Percentiles rank a stretch among this genome's conserved stretches.
Evolutionary conservation across 2,113 vertebrate species (phyloP).

Genomic region (Procavia capensis): DNA sequence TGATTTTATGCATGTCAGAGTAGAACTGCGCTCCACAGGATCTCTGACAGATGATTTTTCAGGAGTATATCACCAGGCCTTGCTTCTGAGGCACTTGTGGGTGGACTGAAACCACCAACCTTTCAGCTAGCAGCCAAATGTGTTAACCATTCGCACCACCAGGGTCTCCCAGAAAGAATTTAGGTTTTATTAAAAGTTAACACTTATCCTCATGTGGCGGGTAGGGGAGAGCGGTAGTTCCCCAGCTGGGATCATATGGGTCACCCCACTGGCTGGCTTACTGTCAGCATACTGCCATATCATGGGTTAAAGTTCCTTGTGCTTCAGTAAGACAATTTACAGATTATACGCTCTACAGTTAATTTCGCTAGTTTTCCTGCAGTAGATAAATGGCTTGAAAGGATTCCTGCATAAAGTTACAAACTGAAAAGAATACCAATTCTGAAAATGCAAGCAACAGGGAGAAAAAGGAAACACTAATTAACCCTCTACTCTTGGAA

Average conservation of each 20-base stretch:
- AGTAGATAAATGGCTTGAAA: not conserved
- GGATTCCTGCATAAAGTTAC: not conserved
- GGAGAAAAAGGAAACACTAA: fast-evolving
- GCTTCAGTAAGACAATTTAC: not conserved
- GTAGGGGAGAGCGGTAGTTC: too few species aligned
- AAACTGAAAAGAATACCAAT: not conserved
- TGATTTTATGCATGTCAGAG: not conserved
- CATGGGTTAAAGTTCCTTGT: fast-evolving
- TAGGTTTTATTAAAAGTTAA: not conserved
- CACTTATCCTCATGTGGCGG: too few species aligned
- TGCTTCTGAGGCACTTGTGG: not conserved
- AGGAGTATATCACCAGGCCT: not conserved
- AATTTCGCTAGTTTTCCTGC: not conserved
- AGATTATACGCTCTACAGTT: not conserved
- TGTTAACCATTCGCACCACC: not conserved
- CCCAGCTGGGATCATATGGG: fast-evolving
- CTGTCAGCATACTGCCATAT: fast-evolving
- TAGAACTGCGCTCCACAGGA: not conserved
- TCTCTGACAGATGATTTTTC: not conserved
- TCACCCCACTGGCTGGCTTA: too few species aligned
- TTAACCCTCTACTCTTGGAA: fast-evolving
- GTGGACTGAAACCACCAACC: not conserved
- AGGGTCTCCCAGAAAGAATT: not conserved
- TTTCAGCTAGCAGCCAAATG: not conserved
- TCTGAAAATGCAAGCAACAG: not conserved